Percentiles rank a stretch among this genome's conserved stretches.
These are phyloP conservation scores for Xiphydria camelus DNA, from an alignment of 2,888 invertebrate genomes.

Conservation along the genomic window DNA sequence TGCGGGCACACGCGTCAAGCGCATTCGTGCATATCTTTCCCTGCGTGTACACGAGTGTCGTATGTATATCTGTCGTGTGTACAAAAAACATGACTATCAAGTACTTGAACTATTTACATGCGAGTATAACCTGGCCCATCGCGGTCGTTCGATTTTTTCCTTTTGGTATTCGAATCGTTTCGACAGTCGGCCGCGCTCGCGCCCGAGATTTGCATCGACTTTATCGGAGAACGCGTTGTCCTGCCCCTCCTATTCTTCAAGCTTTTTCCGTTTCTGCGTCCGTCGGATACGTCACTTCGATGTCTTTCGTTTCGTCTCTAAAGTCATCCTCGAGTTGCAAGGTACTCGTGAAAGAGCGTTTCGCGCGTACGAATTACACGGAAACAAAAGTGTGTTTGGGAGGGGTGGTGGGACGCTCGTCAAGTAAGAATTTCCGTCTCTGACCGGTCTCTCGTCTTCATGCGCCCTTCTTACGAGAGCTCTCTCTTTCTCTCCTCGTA, in stretches of 20 bases:
- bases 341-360: conserved; percentile 10
- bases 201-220: conserved; percentile 9
- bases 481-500: too few relatives aligned
- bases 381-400: too few relatives aligned
- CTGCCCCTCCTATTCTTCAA: conserved; percentile 2
- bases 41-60: too few relatives aligned
- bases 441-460: too few relatives aligned
- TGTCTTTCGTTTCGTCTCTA: conserved; percentile 14
- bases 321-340: conserved; percentile 12
- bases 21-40: conserved; percentile 7
- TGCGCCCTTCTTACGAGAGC: too few relatives aligned
- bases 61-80: not conserved
- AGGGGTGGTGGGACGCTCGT: too few relatives aligned
- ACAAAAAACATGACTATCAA: conserved; percentile 24
- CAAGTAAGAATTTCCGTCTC: too few relatives aligned
- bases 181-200: conserved; percentile 7
- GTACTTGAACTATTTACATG: conserved; percentile 31
- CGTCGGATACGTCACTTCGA: not conserved
- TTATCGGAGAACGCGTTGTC: too few relatives aligned
- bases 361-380: not conserved
- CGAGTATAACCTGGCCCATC: conserved; percentile 25
- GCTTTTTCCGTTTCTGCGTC: conserved; percentile 7
- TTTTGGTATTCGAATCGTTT: conserved; percentile 12
- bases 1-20: conserved; percentile 6
- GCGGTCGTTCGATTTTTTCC: conserved; percentile 5